Evolutionary conservation across 37 sponge, comb jelly and placozoan genomes (phyloP).

Genomic region (Hexactinellida sp.): DNA sequence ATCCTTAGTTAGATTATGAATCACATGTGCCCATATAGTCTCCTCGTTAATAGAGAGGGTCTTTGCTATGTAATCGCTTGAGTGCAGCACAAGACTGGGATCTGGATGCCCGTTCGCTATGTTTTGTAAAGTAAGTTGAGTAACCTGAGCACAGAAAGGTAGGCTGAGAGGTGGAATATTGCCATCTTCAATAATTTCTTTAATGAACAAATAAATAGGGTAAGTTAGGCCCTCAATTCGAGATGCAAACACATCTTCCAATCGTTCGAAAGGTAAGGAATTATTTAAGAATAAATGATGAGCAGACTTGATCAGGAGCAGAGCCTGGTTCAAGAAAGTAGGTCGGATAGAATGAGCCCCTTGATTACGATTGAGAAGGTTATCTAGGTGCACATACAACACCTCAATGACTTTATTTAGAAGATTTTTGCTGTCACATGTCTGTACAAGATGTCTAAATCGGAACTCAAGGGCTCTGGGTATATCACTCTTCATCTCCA

Average conservation of each 20-base stretch:
- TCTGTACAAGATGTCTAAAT: slow-evolving; percentile 6
- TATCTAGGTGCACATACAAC: neutral
- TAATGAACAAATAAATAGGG: neutral
- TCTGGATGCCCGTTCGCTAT: neutral
- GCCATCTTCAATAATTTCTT: neutral
- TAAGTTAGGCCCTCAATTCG: neutral
- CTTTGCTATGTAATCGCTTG: neutral
- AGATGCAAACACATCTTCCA: slow-evolving; percentile 1
- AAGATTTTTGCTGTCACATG: neutral
- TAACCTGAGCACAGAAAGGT: neutral
- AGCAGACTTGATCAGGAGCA: neutral
- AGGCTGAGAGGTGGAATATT: neutral
- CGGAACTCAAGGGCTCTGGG: neutral
- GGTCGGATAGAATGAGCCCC: neutral
- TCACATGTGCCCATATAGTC: neutral
- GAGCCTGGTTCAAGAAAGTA: neutral
- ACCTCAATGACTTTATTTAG: neutral
- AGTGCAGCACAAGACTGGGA: neutral
- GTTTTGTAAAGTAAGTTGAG: neutral
- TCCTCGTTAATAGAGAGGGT: neutral
- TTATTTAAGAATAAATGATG: neutral
- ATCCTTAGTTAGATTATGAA: neutral
- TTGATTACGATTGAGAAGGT: neutral
- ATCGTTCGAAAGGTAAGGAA: neutral
- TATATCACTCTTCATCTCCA: neutral